These are phyloP conservation scores for Neotragus pygmaeus DNA, from an alignment of 2,113 vertebrate genomes.

Conservation along the genomic window DNA sequence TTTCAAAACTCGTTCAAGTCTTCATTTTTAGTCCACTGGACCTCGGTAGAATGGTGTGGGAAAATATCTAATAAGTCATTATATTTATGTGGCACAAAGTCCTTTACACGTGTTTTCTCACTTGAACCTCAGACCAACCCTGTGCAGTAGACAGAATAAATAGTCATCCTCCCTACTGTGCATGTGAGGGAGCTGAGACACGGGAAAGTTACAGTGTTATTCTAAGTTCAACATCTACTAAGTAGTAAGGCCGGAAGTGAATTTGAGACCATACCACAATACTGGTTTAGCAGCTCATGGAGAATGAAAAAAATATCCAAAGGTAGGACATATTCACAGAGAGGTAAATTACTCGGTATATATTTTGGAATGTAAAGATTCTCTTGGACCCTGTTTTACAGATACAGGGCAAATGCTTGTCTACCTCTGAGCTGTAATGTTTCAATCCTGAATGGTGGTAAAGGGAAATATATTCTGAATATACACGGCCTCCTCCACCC, in stretches of 20 bases:
- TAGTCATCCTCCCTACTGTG: not conserved
- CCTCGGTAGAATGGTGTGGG: not conserved
- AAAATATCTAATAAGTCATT: not conserved
- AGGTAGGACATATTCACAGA: not conserved
- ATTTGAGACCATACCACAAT: not conserved
- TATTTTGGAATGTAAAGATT: not conserved
- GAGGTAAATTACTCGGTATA: not conserved
- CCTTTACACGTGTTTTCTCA: not conserved
- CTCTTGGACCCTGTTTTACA: not conserved
- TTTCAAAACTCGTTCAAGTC: not conserved
- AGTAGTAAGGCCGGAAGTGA: not conserved
- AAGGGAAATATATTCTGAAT: not conserved
- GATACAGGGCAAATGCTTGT: not conserved
- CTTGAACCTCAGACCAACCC: not conserved
- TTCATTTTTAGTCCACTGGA: conserved; percentile 14
- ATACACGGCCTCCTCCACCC: rapidly evolving
- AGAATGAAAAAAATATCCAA: not conserved
- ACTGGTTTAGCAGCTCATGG: not conserved
- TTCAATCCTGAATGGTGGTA: not conserved
- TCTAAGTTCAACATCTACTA: not conserved
- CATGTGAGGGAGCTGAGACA: not conserved
- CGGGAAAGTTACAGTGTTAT: not conserved
- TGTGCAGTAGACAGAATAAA: not conserved
- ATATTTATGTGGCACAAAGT: not conserved
- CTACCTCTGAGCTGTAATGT: not conserved